phyloP scores from a whole-genome alignment of 2,888 invertebrate species.

The Scotopteryx bipunctaria region DNA sequence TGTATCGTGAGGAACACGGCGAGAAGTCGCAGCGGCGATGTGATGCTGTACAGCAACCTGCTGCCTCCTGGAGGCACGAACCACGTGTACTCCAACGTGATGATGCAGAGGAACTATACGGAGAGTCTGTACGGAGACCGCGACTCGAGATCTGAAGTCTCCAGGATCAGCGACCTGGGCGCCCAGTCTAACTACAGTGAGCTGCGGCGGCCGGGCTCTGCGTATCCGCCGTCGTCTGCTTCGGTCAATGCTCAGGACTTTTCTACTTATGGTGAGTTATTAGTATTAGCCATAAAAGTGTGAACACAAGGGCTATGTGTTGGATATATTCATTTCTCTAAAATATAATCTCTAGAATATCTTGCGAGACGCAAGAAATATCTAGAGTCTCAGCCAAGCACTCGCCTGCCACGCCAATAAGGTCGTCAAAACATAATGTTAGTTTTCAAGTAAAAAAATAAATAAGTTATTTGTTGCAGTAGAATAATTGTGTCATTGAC shows the following conservation, averaged over 20 bases:
- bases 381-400: too few relatives aligned
- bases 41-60: constrained; percentile 73
- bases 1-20: constrained; percentile 75
- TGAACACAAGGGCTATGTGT: too few relatives aligned
- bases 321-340: too few relatives aligned
- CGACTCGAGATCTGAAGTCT: constrained; percentile 72
- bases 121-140: constrained; percentile 79
- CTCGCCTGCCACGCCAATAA: too few relatives aligned
- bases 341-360: too few relatives aligned
- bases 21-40: constrained; percentile 71
- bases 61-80: constrained; percentile 78
- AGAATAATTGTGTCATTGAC: background rate
- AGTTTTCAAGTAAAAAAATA: too few relatives aligned
- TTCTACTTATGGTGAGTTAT: constrained; percentile 79
- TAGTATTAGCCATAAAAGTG: too few relatives aligned
- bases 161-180: constrained; percentile 74
- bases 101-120: constrained; percentile 73
- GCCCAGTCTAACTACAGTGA: constrained; percentile 86
- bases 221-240: constrained; percentile 79
- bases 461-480: too few relatives aligned
- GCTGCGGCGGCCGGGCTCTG: constrained; percentile 82
- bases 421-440: too few relatives aligned
- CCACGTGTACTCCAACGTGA: constrained; percentile 76
- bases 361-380: too few relatives aligned
- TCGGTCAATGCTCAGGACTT: constrained; percentile 81